These are phyloP conservation scores for Drosophila trichaetosa DNA, from an alignment of 2,888 invertebrate species.

Conservation along the genomic window DNA sequence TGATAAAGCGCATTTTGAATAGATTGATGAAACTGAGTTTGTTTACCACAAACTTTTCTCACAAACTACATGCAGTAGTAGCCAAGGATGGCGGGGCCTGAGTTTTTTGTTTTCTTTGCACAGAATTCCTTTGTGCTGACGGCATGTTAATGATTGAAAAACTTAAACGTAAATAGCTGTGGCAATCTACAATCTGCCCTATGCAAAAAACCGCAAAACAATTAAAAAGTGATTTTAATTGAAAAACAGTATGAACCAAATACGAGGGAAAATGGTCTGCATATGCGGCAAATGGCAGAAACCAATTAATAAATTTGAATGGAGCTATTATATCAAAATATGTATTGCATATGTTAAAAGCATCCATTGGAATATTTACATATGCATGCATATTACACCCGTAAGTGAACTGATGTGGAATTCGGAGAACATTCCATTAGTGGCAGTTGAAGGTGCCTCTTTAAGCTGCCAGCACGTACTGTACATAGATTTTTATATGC, in stretches of 20 bases:
- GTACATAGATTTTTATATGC: conserved; percentile 68
- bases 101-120: not conserved
- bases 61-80: conserved; percentile 7
- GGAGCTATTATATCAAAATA: conserved; percentile 17
- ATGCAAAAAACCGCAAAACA: conserved; percentile 55
- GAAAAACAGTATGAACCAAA: conserved; percentile 20
- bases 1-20: conserved; percentile 13
- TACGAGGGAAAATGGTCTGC: not conserved
- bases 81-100: not conserved
- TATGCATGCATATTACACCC: not conserved
- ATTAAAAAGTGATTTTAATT: conserved; percentile 38
- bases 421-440: conserved; percentile 9
- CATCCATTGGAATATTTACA: not conserved
- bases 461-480: conserved; percentile 58
- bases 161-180: conserved; percentile 23
- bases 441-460: conserved; percentile 19
- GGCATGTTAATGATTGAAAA: conserved; percentile 58
- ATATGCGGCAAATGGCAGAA: conserved; percentile 32
- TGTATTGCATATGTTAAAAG: not conserved
- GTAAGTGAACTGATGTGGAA: conserved; percentile 14
- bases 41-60: conserved; percentile 38
- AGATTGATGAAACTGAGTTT: conserved; percentile 23
- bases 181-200: conserved; percentile 14
- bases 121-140: conserved; percentile 55
- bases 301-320: conserved; percentile 49